Conservation (phyloP, 2,888 invertebrate genomes). For the Pseudococcus jackbeardsleyi region DNA sequence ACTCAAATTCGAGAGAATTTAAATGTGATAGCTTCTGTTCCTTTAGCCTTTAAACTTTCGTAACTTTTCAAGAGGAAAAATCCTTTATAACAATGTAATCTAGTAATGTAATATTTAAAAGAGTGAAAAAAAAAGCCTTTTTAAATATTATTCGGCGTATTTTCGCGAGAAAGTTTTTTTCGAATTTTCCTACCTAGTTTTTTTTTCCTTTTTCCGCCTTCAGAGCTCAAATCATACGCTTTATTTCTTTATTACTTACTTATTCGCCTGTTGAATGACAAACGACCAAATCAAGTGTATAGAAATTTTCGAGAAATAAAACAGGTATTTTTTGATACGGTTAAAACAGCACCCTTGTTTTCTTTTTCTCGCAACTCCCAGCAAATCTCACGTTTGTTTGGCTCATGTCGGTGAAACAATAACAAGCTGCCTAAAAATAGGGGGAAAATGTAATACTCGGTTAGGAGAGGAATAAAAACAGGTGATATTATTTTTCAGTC, state of each 20-base stretch:
- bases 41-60: constrained; percentile 46
- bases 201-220: not conserved
- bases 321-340: not conserved
- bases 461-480: not conserved
- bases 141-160: constrained; percentile 42
- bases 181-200: not conserved
- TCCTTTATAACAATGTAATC: constrained; percentile 51
- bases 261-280: constrained; percentile 46
- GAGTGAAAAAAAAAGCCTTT: constrained; percentile 24
- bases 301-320: not conserved
- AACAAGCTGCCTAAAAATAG: not conserved
- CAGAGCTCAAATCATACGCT: constrained; percentile 17
- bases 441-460: not conserved
- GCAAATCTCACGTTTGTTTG: not conserved
- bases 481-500: constrained; percentile 36
- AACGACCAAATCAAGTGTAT: not conserved
- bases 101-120: constrained; percentile 47
- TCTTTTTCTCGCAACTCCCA: not conserved
- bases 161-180: not conserved
- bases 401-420: not conserved
- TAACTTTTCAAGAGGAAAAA: constrained; percentile 48
- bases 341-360: constrained; percentile 7
- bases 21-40: constrained; percentile 50
- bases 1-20: constrained; percentile 49
- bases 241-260: constrained; percentile 34